Evolutionary conservation across 2,797 vertebrate genomes (phyloP), one percentile per base, ranked within the genome.

Genomic region (Microctenopoma stevenorrisi): DNA sequence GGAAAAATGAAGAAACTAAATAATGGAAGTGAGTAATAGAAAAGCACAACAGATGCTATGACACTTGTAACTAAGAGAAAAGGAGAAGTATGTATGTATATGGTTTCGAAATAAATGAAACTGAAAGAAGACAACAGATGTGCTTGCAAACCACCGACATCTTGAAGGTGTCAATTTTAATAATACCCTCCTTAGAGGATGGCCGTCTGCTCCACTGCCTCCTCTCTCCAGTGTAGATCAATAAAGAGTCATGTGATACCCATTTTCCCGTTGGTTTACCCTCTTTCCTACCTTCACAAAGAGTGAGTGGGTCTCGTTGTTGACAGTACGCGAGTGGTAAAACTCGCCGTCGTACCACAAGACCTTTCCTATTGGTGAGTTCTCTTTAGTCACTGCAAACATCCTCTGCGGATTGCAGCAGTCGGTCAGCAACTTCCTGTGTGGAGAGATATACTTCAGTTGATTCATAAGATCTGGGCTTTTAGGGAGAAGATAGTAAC

Each of bases 301-400:
- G 55, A 98, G 93, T 0, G 94, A 89, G 78, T 95, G 96, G 9
- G 96, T 97, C 68, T 96, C 91, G 18, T 97, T 98, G 93, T 95
- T 96, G 79, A 99, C 95, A 0, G 94, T 96, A 89, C 95, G 95
- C 1, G 94, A 98, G 87, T 98, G 94, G 59, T 98, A 95, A 67
- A 98, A 89, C 84, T 99, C 98, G 7, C 97, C 97, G 0, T 99
- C 98, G 25, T 97, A 99, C 97, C 97, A 98, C 90, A 99, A 86
- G 51, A 95, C 96, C 70, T 96, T 97, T 59, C 98, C 98, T 80
- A 96, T 86, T 0, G 96, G 96, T 0, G 98, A 96, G 83, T 99
- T 99, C 76, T 89, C 87, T 89, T 98, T 97, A 25, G 97, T 99
- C 85, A 99, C 93, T 0, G 96, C 96, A 78, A 99, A 99, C 89